These are phyloP conservation scores for Syncerus caffer DNA, from an alignment of 2,797 vertebrate species.

Conservation along the genomic window DNA sequence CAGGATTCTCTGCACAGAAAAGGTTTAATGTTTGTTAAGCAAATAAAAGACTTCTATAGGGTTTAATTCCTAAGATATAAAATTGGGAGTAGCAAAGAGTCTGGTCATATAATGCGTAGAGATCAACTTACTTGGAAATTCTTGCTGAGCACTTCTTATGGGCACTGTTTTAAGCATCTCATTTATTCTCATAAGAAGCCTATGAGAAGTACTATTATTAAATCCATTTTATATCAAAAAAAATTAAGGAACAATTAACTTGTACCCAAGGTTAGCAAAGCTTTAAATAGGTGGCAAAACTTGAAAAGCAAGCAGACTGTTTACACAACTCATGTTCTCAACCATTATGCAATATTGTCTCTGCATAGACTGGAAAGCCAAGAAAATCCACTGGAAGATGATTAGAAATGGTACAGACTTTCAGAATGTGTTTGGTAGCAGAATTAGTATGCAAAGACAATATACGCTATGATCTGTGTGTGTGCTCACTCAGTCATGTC, in stretches of 20 bases:
- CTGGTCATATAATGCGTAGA: neutral
- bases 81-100: neutral
- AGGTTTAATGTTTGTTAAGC: neutral
- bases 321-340: neutral
- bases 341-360: neutral
- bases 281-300: neutral
- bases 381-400: neutral
- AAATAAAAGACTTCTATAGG: neutral
- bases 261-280: neutral
- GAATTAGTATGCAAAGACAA: neutral
- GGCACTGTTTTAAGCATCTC: neutral
- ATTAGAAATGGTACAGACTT: slow-evolving; percentile 13
- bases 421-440: neutral
- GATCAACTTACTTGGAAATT: neutral
- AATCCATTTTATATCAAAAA: neutral
- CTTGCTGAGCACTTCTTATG: neutral
- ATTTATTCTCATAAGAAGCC: neutral
- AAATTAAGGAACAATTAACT: neutral
- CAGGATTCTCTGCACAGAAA: neutral
- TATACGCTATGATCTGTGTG: neutral
- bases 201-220: neutral
- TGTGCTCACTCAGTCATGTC: neutral
- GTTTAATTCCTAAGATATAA: neutral
- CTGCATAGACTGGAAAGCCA: neutral
- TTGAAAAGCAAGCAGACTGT: neutral